Evolutionary conservation across 2,113 vertebrate genomes (phyloP).

Genomic region (Barnardius zonarius): DNA sequence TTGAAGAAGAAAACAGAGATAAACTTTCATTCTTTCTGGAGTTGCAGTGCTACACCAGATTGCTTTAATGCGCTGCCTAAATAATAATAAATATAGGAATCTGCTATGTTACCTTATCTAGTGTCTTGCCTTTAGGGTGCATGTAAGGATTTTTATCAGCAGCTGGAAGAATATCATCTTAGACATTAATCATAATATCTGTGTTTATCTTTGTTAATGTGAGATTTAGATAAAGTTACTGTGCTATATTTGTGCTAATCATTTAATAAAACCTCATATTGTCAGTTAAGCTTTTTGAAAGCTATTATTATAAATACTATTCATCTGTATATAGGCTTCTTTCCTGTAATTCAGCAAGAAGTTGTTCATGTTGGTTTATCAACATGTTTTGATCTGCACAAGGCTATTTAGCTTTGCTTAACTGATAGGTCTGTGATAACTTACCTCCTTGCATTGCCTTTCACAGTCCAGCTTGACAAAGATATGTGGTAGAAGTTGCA

Average conservation of each 20-base stretch:
- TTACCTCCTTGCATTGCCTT: background rate
- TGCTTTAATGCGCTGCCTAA: background rate
- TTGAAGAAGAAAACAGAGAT: background rate
- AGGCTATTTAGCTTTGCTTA: background rate
- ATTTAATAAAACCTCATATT: background rate
- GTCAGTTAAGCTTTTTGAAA: background rate
- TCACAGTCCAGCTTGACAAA: background rate
- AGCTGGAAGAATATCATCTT: background rate
- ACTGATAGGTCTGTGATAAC: background rate
- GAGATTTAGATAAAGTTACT: background rate
- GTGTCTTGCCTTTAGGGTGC: background rate
- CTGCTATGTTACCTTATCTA: background rate
- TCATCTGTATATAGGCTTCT: background rate
- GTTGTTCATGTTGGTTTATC: background rate
- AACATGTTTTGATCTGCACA: background rate
- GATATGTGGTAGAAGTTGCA: background rate
- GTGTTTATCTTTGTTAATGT: background rate
- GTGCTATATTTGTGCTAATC: background rate
- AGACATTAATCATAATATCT: background rate
- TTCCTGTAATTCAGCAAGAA: background rate
- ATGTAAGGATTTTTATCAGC: background rate
- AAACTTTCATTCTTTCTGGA: background rate
- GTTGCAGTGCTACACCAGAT: background rate
- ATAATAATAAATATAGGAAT: background rate
- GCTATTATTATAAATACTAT: background rate